Base-by-base conservation (phyloP, 2,113 vertebrate species). In the Pluvialis apricaria region DNA sequence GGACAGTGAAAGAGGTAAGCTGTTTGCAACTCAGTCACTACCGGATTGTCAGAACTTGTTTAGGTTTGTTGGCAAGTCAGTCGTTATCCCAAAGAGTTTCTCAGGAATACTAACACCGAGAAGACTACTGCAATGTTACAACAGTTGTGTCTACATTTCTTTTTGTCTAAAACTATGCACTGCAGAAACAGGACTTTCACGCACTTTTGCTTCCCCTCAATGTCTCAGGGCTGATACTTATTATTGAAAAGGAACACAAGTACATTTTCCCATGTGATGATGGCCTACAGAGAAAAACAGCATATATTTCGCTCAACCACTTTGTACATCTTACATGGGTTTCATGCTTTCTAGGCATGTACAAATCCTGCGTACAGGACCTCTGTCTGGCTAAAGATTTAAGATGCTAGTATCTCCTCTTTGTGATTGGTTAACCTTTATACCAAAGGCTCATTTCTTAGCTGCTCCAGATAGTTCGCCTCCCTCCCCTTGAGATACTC, bases 401-500 rank as follows among this genome's bases (percentile, higher is more conserved):
- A 54, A 91, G 83, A 61, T 62, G 80, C 55, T 55, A 6, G 34
- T 15, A 20, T 72, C 73, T 85, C 77, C 40, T 47, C 82, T 61
- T 28, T 40, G 58, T 13, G 36, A 49, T 5, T 54, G 36, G 58
- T 44, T 80, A 61, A 70, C 64, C 71, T 77, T 76, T 44, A n/a
- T 6, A 57, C 44, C 45, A 79, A 61, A 62, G 65, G 72, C 31
- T 92, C 29, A 58, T 92, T 96, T 88, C 88, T 91, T 60, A 91
- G 15, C 55, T 26, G 28, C 76, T 83, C 58, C 21, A 18, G 88
- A 75, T 3, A 71, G 13, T 77, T 88, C 34, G 6, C 45, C 54
- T 95, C 54, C 70, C 57, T 86, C 40, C 76, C 76, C 80, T 94
- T 14, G 7, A 82, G 73, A 68, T 70, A 26, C 82, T 66, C 62